Percentiles rank a stretch among this genome's conserved stretches.
Evolutionary conservation across 2,113 vertebrate species (phyloP).

Genomic region (Pao palembangensis): DNA sequence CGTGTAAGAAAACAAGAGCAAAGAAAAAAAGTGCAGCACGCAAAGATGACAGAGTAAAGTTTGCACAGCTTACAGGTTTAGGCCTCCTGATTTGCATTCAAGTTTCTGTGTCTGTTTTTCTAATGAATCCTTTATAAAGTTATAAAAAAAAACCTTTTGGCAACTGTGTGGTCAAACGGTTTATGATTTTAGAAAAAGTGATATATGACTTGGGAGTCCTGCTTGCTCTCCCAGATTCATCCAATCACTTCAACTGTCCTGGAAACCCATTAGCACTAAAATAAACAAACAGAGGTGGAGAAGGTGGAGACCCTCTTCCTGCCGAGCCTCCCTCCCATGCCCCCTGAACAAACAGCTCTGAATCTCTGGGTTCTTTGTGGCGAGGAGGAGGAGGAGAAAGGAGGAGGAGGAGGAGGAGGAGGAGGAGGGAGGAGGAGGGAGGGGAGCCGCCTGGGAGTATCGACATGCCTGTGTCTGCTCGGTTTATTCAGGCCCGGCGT

Average conservation of each 20-base stretch:
- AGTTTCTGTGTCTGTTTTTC: conserved; percentile 15
- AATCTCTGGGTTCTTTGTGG: conserved; percentile 33
- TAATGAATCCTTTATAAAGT: conserved; percentile 6
- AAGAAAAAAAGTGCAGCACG: background rate
- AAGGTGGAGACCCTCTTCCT: too few relatives aligned
- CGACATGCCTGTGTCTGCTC: conserved; percentile 8
- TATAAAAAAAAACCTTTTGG: too few relatives aligned
- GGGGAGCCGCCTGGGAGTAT: conserved; percentile 15
- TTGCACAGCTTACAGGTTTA: conserved; percentile 17
- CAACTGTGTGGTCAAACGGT: too few relatives aligned
- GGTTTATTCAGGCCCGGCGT: conserved; percentile 16
- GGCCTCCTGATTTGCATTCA: conserved; percentile 8
- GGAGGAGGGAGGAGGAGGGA: conserved; percentile 3
- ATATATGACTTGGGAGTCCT: too few relatives aligned
- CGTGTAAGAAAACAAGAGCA: background rate
- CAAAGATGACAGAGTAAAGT: background rate
- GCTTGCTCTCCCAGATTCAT: too few relatives aligned
- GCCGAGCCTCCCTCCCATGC: conserved; percentile 20
- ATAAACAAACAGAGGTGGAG: too few relatives aligned
- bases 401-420: too few relatives aligned
- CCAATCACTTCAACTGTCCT: too few relatives aligned
- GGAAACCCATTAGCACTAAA: too few relatives aligned
- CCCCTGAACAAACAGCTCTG: conserved; percentile 52
- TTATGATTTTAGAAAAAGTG: too few relatives aligned
- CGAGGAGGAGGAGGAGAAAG: conserved; percentile 3